Evolutionary conservation across 2,113 vertebrate species (phyloP).

Genomic region (Phoenicopterus ruber): DNA sequence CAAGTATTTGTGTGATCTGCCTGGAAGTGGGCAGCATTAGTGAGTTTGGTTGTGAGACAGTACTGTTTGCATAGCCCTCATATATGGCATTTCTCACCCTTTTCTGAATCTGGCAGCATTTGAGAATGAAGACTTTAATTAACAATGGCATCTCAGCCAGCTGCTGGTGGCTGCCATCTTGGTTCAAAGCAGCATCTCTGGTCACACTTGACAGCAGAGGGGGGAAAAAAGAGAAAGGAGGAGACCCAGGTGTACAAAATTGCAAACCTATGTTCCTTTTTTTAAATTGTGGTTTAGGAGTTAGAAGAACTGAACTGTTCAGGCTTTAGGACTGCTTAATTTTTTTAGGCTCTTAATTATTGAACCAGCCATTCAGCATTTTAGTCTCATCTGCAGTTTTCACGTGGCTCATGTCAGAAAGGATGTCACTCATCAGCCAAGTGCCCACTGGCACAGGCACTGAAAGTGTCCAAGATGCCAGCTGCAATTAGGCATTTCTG

Average conservation of each 20-base stretch:
- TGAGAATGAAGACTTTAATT: slow-evolving; percentile 10
- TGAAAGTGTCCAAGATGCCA: slow-evolving; percentile 16
- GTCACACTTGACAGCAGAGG: background rate
- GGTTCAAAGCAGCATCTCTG: background rate
- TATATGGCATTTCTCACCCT: slow-evolving; percentile 14
- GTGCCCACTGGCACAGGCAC: slow-evolving; percentile 28
- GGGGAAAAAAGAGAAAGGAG: background rate
- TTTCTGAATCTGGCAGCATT: background rate
- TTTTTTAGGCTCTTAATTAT: background rate
- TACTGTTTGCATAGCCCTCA: background rate
- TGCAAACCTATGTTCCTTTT: background rate
- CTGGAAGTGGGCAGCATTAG: background rate
- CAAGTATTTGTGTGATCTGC: background rate
- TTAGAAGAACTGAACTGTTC: background rate
- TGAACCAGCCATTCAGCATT: slow-evolving; percentile 14
- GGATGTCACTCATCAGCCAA: slow-evolving; percentile 8
- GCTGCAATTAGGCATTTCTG: background rate
- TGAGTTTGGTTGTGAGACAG: background rate
- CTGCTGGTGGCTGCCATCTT: background rate
- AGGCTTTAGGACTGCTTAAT: background rate
- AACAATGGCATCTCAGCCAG: background rate
- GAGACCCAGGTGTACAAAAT: background rate
- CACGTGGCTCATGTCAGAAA: background rate
- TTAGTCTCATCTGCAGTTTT: slow-evolving; percentile 23
- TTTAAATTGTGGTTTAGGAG: background rate